phyloP scores from a whole-genome alignment of 1,140 invertebrate genomes.

The Rhynchophorus ferrugineus region DNA sequence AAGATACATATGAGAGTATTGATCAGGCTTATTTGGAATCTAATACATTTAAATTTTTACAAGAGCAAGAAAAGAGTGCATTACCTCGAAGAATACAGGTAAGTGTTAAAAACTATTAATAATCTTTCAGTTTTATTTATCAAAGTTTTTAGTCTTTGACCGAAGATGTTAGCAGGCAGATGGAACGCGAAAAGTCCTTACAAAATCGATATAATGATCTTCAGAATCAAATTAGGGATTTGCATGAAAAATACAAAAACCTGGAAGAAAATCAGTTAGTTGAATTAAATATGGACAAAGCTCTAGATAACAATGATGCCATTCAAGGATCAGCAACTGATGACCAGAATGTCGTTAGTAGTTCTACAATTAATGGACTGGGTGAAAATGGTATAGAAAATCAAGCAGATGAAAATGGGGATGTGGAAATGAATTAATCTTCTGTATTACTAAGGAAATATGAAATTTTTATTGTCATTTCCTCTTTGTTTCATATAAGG shows the following conservation, averaged over 20 bases:
- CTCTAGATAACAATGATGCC: background rate
- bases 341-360: constrained; percentile 1
- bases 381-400: background rate
- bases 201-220: constrained; percentile 74
- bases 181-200: constrained; percentile 79
- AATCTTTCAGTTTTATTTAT: constrained; percentile 10
- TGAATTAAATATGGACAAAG: background rate
- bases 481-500: too few species aligned
- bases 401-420: too few species aligned
- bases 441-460: too few species aligned
- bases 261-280: background rate
- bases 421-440: too few species aligned
- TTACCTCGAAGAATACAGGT: constrained; percentile 73
- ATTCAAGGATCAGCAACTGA: background rate
- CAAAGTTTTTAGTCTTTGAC: constrained; percentile 69
- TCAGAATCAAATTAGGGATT: constrained; percentile 44
- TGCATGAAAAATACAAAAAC: constrained; percentile 23
- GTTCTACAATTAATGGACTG: constrained; percentile 1
- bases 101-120: constrained; percentile 2
- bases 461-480: too few species aligned
- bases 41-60: constrained; percentile 86
- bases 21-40: constrained; percentile 84
- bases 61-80: constrained; percentile 83
- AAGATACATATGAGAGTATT: constrained; percentile 81
- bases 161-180: constrained; percentile 89